phyloP scores from a whole-genome alignment of 2,888 invertebrate species.

The Agrochola lota region DNA sequence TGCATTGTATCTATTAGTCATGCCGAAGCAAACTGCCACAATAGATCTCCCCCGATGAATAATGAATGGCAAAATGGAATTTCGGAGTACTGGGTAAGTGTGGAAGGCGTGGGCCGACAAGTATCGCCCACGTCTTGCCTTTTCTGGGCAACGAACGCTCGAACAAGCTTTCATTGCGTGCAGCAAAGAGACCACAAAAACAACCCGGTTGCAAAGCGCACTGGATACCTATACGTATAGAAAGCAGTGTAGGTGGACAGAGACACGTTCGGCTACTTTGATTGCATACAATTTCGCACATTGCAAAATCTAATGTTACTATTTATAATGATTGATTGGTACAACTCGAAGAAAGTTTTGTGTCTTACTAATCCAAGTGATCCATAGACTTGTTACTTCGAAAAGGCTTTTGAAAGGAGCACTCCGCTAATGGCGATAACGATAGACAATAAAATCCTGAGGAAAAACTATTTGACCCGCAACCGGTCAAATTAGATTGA shows the following conservation, averaged over 20 bases:
- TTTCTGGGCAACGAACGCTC: constrained; percentile 76
- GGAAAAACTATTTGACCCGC: constrained; percentile 49
- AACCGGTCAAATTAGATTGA: constrained; percentile 62
- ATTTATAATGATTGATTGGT: constrained; percentile 61
- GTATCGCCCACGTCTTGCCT: constrained; percentile 74
- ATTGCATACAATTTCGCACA: constrained; percentile 69
- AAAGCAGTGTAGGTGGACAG: constrained; percentile 83
- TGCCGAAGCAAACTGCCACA: constrained; percentile 52
- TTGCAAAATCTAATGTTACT: constrained; percentile 44
- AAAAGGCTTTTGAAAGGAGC: constrained; percentile 25
- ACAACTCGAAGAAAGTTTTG: constrained; percentile 58
- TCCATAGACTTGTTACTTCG: neutral
- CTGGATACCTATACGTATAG: constrained; percentile 66
- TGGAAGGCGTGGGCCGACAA: constrained; percentile 68
- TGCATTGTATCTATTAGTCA: constrained; percentile 70
- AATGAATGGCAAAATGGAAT: constrained; percentile 62
- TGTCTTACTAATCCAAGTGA: constrained; percentile 23
- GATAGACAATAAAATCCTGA: constrained; percentile 48
- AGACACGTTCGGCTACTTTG: constrained; percentile 67
- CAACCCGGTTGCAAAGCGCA: constrained; percentile 62
- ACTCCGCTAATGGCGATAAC: constrained; percentile 36
- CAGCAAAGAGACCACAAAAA: constrained; percentile 62
- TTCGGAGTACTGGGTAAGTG: constrained; percentile 66
- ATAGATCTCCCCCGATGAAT: constrained; percentile 61
- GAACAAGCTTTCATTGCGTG: constrained; percentile 79